Conservation (phyloP, 2,797 vertebrate genomes). For the Acanthiza pusilla region DNA sequence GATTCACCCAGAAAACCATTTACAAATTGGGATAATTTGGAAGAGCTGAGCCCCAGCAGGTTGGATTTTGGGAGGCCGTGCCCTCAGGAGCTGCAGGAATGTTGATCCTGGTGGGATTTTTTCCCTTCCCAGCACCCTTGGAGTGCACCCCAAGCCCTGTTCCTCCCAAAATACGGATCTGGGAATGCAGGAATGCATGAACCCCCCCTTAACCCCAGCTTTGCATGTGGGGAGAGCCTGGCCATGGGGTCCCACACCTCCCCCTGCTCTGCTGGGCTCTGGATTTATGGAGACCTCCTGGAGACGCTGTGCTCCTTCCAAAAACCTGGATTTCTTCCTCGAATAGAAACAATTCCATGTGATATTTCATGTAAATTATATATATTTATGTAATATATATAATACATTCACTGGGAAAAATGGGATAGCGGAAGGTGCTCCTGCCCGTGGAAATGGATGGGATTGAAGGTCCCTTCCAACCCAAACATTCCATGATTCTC, state of each 20-base stretch:
- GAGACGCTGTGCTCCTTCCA: neutral
- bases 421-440: rapidly evolving
- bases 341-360: neutral
- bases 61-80: neutral
- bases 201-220: neutral
- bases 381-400: neutral
- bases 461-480: neutral
- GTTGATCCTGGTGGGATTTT: neutral
- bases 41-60: neutral
- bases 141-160: rapidly evolving
- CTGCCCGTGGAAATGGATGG: neutral
- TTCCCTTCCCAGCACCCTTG: neutral
- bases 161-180: rapidly evolving
- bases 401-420: rapidly evolving
- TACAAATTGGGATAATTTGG: neutral
- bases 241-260: neutral
- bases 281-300: neutral
- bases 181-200: neutral
- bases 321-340: neutral
- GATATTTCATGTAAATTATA: neutral
- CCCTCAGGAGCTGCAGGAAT: neutral
- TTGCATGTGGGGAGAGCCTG: neutral
- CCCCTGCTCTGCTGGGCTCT: neutral
- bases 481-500: neutral
- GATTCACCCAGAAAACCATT: neutral